Percentiles rank a stretch among this genome's conserved stretches.
These are phyloP conservation scores for Diarsia mendica DNA, from an alignment of 2,888 invertebrate genomes.

Conservation along the genomic window DNA sequence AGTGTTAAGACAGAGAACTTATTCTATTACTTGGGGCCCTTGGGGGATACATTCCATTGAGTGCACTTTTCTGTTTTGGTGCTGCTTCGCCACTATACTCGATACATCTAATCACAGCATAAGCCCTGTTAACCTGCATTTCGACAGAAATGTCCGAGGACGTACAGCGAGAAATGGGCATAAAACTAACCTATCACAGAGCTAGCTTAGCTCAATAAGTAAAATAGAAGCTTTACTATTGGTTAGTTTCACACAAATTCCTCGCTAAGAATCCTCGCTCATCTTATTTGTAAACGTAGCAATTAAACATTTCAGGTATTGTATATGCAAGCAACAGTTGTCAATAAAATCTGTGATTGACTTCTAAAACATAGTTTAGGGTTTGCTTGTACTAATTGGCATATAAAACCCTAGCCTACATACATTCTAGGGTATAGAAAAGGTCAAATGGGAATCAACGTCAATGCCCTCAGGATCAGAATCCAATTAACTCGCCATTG, in stretches of 20 bases:
- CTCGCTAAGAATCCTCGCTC: too few species aligned
- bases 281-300: too few species aligned
- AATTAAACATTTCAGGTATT: too few species aligned
- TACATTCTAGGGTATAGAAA: not conserved
- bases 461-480: conserved; percentile 1
- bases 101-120: not conserved
- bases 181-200: too few species aligned
- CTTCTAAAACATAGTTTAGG: not conserved
- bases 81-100: not conserved
- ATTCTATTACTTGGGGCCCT: not conserved
- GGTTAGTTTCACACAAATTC: too few species aligned
- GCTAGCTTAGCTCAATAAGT: too few species aligned
- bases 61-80: not conserved
- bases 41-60: not conserved
- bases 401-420: not conserved
- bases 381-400: not conserved
- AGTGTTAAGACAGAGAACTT: not conserved
- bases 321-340: too few species aligned
- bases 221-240: too few species aligned
- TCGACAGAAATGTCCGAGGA: too few species aligned
- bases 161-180: too few species aligned
- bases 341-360: not conserved
- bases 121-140: not conserved
- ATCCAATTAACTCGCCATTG: conserved; percentile 40
- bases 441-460: conserved; percentile 12